Conservation (phyloP, 2,888 invertebrate species). For the Spilarctia lutea region DNA sequence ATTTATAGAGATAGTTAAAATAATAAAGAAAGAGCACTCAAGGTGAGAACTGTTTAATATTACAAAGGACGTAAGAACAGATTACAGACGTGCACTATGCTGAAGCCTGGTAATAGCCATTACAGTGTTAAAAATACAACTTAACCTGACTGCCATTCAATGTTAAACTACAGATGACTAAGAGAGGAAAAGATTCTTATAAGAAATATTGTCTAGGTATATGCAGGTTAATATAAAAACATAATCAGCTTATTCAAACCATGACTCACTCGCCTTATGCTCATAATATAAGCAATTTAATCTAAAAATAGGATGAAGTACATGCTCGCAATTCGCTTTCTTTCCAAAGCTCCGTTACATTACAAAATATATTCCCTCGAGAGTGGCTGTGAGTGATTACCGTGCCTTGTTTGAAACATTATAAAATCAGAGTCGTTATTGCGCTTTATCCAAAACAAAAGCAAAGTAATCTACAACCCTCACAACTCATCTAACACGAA, state of each 20-base stretch:
- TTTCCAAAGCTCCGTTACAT: neutral
- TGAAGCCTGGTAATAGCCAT: neutral
- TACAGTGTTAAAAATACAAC: conserved; percentile 8
- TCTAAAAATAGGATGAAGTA: neutral
- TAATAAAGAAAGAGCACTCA: neutral
- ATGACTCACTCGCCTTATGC: neutral
- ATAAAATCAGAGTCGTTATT: conserved; percentile 11
- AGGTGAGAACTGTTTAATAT: neutral
- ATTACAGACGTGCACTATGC: neutral
- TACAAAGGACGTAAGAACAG: neutral
- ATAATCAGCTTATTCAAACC: neutral
- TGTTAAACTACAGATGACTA: neutral
- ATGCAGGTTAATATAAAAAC: neutral
- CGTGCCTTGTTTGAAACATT: conserved; percentile 1
- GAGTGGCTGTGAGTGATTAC: conserved; percentile 4
- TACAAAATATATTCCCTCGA: neutral
- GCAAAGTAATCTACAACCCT: conserved; percentile 7
- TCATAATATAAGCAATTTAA: neutral
- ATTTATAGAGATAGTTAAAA: neutral
- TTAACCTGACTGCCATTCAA: neutral
- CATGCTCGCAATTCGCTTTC: neutral
- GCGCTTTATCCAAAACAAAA: conserved; percentile 3
- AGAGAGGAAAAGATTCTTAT: neutral
- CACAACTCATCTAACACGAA: conserved; percentile 10
- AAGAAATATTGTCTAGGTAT: neutral